Conservation (phyloP, 2,888 invertebrate genomes). For the Amiota communis region DNA sequence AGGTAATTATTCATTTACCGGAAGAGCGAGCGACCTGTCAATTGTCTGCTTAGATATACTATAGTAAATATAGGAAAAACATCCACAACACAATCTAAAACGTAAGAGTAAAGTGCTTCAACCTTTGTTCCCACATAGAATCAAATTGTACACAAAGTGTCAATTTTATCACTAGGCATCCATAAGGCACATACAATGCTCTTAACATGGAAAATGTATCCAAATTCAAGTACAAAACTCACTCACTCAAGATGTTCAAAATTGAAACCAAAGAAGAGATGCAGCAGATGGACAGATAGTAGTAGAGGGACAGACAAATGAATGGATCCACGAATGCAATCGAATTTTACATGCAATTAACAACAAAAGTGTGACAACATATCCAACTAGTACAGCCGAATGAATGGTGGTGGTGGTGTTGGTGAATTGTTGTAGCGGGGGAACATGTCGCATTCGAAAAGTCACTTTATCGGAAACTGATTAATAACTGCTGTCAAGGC, state of each 20-base stretch:
- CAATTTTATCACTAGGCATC: conserved; percentile 31
- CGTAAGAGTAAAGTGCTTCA: no score
- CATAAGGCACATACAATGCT: background rate
- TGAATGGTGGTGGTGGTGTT: no score
- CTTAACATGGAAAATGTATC: background rate
- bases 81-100: no score
- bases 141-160: conserved; percentile 5
- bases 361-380: conserved; percentile 63
- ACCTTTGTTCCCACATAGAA: no score
- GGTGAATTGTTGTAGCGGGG: background rate
- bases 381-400: background rate
- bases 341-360: conserved; percentile 60
- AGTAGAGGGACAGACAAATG: no score
- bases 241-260: background rate
- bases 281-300: conserved; percentile 24
- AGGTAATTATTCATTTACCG: conserved; percentile 61
- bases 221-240: background rate
- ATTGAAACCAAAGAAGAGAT: background rate
- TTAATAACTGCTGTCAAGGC: conserved; percentile 69
- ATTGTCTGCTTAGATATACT: no score
- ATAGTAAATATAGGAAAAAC: no score
- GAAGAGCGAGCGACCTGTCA: conserved; percentile 48
- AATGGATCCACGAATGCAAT: conserved; percentile 40
- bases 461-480: conserved; percentile 70
- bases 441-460: conserved; percentile 51